phyloP scores from a whole-genome alignment of 2,888 invertebrate species.

The Agonopterix subpropinquella region DNA sequence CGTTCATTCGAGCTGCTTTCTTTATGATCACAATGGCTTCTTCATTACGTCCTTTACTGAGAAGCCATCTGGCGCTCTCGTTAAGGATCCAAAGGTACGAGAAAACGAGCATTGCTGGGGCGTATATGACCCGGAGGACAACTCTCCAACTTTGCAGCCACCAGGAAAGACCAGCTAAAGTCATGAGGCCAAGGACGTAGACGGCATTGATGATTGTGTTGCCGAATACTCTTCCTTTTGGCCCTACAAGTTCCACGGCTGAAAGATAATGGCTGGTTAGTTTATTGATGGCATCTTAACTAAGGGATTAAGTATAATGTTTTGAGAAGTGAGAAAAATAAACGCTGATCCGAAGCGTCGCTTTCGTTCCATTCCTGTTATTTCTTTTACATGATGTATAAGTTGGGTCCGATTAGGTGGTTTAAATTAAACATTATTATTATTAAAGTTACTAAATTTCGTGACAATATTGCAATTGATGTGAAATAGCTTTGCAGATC shows the following conservation, averaged over 20 bases:
- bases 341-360: no score
- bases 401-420: no score
- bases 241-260: slow-evolving; percentile 88
- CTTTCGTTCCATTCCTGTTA: no score
- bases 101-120: slow-evolving; percentile 80
- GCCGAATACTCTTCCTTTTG: slow-evolving; percentile 82
- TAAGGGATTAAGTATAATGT: no score
- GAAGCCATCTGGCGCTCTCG: slow-evolving; percentile 85
- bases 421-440: no score
- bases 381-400: no score
- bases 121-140: slow-evolving; percentile 79
- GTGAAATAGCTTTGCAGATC: no score
- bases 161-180: slow-evolving; percentile 82
- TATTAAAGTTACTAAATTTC: no score
- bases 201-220: slow-evolving; percentile 83
- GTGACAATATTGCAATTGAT: no score
- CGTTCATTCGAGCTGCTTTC: slow-evolving; percentile 81
- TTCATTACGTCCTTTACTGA: slow-evolving; percentile 79
- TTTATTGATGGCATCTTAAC: no score
- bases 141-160: slow-evolving; percentile 81
- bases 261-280: slow-evolving; percentile 26
- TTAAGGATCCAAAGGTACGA: slow-evolving; percentile 82
- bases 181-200: slow-evolving; percentile 83
- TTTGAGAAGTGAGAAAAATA: no score
- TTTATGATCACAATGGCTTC: slow-evolving; percentile 78